These are phyloP conservation scores for Oriolus oriolus DNA, from an alignment of 2,113 vertebrate species.

Conservation along the genomic window DNA sequence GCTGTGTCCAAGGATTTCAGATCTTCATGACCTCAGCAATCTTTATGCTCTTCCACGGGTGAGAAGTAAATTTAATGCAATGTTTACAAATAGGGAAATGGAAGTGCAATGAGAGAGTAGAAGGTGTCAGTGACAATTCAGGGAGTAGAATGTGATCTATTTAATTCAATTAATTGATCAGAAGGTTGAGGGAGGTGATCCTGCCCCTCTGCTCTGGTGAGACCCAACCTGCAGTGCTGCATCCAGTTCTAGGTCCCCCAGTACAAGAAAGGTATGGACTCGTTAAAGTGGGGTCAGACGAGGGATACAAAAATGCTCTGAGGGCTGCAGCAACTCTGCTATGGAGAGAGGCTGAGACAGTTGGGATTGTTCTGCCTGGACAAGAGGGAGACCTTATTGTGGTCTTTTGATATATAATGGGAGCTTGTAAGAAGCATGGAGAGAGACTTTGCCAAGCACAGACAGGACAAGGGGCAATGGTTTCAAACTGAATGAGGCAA, in stretches of 20 bases:
- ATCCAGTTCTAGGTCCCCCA: not conserved
- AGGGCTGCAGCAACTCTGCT: not conserved
- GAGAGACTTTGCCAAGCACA: not conserved
- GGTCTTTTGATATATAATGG: not conserved
- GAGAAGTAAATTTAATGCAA: not conserved
- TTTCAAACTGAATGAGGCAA: not conserved
- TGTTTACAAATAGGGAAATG: not conserved
- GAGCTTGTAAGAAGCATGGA: not conserved
- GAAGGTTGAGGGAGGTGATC: not conserved
- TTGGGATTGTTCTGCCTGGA: not conserved
- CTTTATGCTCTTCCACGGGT: not conserved
- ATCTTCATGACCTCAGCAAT: not conserved
- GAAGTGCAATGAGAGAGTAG: not conserved
- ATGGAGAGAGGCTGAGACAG: not conserved
- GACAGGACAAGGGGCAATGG: not conserved
- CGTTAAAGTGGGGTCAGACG: fast-evolving
- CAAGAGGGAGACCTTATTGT: not conserved
- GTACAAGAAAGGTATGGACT: not conserved
- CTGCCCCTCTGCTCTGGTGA: not conserved
- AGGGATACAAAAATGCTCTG: not conserved
- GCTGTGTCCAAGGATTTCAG: not conserved
- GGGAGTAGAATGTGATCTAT: not conserved
- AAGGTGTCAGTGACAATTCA: not conserved
- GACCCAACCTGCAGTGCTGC: not conserved
- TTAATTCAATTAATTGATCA: not conserved